These are phyloP conservation scores for Vespertilio murinus DNA, from an alignment of 2,797 vertebrate genomes.

Conservation along the genomic window DNA sequence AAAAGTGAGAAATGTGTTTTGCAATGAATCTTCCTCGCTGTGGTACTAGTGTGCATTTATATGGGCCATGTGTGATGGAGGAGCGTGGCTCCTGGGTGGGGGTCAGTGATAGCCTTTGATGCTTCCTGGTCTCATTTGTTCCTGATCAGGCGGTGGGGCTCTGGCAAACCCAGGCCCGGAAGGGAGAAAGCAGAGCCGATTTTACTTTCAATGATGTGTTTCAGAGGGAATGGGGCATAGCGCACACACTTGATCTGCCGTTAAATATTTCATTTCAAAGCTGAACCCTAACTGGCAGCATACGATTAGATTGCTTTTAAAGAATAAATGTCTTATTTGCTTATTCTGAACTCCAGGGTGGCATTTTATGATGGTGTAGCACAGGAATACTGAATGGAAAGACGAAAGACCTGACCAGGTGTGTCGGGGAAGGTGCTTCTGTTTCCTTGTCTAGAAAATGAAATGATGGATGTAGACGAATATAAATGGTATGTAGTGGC, in stretches of 20 bases:
- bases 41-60: conserved; percentile 74
- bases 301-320: conserved; percentile 75
- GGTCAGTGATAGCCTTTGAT: conserved; percentile 81
- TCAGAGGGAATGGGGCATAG: not conserved
- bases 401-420: not conserved
- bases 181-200: conserved; percentile 74
- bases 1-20: conserved; percentile 82
- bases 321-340: conserved; percentile 42
- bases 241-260: conserved; percentile 61
- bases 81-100: conserved; percentile 79
- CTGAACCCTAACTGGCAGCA: conserved; percentile 59
- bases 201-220: conserved; percentile 11
- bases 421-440: not conserved
- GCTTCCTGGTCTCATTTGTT: conserved; percentile 80
- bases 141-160: conserved; percentile 79
- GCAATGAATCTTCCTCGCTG: conserved; percentile 79
- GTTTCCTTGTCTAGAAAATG: not conserved
- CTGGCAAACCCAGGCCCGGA: conserved; percentile 77
- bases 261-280: conserved; percentile 77
- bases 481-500: not conserved
- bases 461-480: not conserved
- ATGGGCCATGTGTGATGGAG: conserved; percentile 74
- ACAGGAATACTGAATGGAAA: not conserved
- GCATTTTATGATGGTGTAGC: conserved; percentile 33
- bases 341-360: conserved; percentile 63